A percentile compares a stretch with the other conserved stretches of the same genome.
Conservation (phyloP, 2,797 vertebrate species). For the Babyrousa celebensis region DNA sequence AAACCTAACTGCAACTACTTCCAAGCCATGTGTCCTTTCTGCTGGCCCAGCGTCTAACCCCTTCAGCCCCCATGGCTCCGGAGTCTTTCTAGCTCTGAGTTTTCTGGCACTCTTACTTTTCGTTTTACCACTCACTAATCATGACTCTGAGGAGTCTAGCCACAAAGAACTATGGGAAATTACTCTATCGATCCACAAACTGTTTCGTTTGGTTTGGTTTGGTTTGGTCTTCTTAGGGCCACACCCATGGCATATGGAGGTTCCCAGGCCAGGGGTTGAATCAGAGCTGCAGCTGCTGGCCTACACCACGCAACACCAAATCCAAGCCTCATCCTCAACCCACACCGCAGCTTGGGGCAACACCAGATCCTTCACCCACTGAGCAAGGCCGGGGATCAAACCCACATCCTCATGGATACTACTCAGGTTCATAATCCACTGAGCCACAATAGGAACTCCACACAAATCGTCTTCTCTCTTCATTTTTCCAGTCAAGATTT, state of each 20-base stretch:
- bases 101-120: constrained; percentile 12
- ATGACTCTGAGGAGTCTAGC: constrained; percentile 69
- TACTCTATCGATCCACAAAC: constrained; percentile 61
- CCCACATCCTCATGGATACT: no score
- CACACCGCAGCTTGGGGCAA: no score
- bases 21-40: constrained; percentile 26
- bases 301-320: no score
- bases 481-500: constrained; percentile 73
- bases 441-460: no score
- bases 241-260: no score
- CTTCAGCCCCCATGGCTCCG: background rate
- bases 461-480: constrained; percentile 71
- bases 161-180: constrained; percentile 65
- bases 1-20: constrained; percentile 44
- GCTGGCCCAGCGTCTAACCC: constrained; percentile 33
- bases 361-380: no score
- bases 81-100: constrained; percentile 8
- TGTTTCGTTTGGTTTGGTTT: background rate
- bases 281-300: no score
- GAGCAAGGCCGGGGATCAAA: no score
- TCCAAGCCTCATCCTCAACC: no score
- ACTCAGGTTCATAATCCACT: no score
- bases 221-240: no score
- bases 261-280: no score
- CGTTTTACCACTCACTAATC: constrained; percentile 16